Base-by-base conservation (phyloP, 2,797 vertebrate species). In the Eleutherodactylus coqui region DNA sequence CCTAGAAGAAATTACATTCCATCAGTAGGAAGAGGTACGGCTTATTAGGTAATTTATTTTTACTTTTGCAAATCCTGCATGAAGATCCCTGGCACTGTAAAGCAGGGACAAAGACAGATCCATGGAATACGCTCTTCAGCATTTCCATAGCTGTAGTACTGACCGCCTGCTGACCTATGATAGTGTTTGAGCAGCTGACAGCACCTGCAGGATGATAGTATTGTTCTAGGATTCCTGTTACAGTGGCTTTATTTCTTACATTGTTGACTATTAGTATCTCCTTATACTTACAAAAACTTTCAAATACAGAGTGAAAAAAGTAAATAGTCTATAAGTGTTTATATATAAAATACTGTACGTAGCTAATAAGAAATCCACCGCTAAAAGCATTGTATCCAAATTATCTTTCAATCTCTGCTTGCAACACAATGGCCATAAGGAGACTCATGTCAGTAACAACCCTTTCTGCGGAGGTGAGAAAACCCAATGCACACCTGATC, bases 1-100 rank as follows among this genome's bases (percentile, higher is more conserved):
- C 27, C 60, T 34, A 32, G 34, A 14, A 64, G 14, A 64, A 64
- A 64, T 7, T 32, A 64, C 4, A 64, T 64, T 64, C 60, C 60
- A 64, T 64, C 60, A 64, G 29, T 17, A 34, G 34, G n/a, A 27
- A 27, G 60, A 64, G 32, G 27, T 64, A 34, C 4, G 17, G 19
- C 34, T 34, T 64, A 64, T 64, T 64, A 64, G 29, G 60, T 64
- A 32, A 17, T 64, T 64, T 64, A 34, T 34, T 64, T 58, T 64
- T 17, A 64, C 29, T 64, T 34, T 4, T 69, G 64, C 17, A 38
- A 67, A 38, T 69, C 17, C 64, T 69, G 16, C 32, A n/a, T 60
- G 58, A 60, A 60, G 2, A 13, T 27, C 9, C n/a, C 13, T 24
- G 64, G 32, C 34, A 21, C 14, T 17, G 14, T n/a, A n/a, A n/a